Evolutionary conservation across 2,113 vertebrate species (phyloP), one percentile per base, ranked within the genome.

Genomic region (Grus americana): DNA sequence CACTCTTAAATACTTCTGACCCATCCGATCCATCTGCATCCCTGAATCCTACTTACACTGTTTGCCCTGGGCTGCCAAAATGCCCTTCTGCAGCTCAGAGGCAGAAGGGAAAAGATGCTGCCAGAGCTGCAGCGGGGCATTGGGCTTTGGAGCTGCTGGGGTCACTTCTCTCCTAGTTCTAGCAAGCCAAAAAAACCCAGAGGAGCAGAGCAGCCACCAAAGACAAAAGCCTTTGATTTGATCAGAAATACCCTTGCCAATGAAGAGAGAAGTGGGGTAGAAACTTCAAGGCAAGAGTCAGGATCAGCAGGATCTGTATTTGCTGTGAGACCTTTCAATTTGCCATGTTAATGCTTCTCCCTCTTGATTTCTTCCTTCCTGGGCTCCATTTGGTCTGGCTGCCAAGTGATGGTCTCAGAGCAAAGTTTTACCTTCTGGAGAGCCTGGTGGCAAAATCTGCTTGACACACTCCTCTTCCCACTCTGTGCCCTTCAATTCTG

Each of bases 181-280:
- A 81, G 16, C 38, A 85, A 82, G 57, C n/a, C 40, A 76, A 27
- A 54, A 32, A 27, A 44, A 62, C 19, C 4, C 50, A 38, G 67
- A 54, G 49, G 22, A 86, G 47, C 49, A 66, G 84, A 94, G 62
- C 27, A 67, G 42, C 29, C 58, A 22, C n/a, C 0, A 2, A 55
- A 63, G 62, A 66, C 15, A 68, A 81, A 95, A 52, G 7, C 6
- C 32, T 80, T 76, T 55, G 44, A 72, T 86, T 40, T 57, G 40
- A 40, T 36, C 59, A 81, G 78, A 80, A 83, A 66, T 47, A 54
- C 8, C 36, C 1, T 0, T 71, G 61, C 21, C 81, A 54, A 21
- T 15, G 49, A 68, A 40, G 44, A 52, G 24, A 30, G 29, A 29
- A 89, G 21, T 0, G 0, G 16, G 18, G 15, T 44, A 74, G 65